Evolutionary conservation across 2,888 invertebrate genomes (phyloP), one percentile per base, ranked within the genome.

Genomic region (Epinotia demarniana): DNA sequence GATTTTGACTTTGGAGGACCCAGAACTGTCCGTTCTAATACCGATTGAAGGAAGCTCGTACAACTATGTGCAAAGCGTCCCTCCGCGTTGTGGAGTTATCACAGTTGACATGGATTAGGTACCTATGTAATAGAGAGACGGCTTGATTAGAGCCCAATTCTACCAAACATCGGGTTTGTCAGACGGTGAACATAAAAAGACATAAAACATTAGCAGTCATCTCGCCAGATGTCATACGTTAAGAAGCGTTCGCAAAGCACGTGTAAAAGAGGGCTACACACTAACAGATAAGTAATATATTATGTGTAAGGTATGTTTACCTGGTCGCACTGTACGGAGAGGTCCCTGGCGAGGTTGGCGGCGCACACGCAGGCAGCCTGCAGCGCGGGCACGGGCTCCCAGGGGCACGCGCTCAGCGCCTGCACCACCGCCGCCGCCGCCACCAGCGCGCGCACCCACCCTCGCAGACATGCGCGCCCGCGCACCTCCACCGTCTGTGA

Each of bases 261-360:
- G 16, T 49, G 13, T 13, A 46, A 46, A 46, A 46, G 46, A 46
- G 13, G 3, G 3, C 23, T 23, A 23, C 23, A 23, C 23, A 23
- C 23, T 27, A 3, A 27, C 23, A 27, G 23, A 23, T 23, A 23
- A 23, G 23, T 43, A 11, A 49, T 49, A 16, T 49, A 3, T 49
- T 49, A 3, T 49, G 49, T 16, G n/a, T n/a, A n/a, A 6, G 18
- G 27, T 23, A 75, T 12, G 23, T 62, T 82, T 89, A 95, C 96
- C 95, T 97, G 97, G 91, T 98, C 98, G 90, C 98, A 98, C 91
- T 98, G 98, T 79, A 98, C 97, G 49, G 98, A 98, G 16, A 98
- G 94, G 87, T 98, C 98, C 81, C 96, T 95, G 61, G 97, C 97
- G 78, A 97, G 94, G 88, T 98, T 98, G 89, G 97, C 96, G 78